Conservation (phyloP, 2,888 invertebrate species). For the Paralinhomoeus sp. region DNA sequence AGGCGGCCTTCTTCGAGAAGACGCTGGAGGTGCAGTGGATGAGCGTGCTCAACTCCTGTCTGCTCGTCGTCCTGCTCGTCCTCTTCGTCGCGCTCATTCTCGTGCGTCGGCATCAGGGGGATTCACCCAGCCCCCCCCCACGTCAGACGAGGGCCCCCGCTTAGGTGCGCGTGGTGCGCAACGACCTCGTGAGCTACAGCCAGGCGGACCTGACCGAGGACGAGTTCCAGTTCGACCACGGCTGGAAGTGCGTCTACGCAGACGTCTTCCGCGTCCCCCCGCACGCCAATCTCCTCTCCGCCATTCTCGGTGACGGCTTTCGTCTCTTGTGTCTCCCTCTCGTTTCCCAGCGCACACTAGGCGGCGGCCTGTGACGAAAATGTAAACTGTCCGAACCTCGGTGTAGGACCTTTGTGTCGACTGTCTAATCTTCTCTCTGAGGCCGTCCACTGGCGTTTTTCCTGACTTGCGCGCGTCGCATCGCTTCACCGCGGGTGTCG, state of each 20-base stretch:
- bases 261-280: conserved; percentile 33
- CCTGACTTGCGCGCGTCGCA: too few relatives aligned
- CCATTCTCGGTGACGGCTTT: conserved; percentile 28
- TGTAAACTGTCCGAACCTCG: background rate
- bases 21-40: conserved; percentile 35
- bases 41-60: conserved; percentile 34
- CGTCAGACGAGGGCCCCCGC: too few relatives aligned
- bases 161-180: conserved; percentile 31
- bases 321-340: too few relatives aligned
- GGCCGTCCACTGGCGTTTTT: too few relatives aligned
- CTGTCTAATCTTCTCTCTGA: background rate
- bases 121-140: too few relatives aligned
- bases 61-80: conserved; percentile 32
- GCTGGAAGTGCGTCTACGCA: conserved; percentile 34
- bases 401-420: background rate
- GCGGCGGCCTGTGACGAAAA: background rate
- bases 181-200: conserved; percentile 33
- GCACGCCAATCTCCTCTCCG: conserved; percentile 30
- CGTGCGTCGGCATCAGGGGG: conserved; percentile 19
- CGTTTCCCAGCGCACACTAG: background rate
- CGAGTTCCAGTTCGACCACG: conserved; percentile 28
- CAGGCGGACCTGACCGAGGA: conserved; percentile 29
- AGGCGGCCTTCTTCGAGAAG: conserved; percentile 31
- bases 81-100: conserved; percentile 33
- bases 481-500: too few relatives aligned